These are phyloP conservation scores for Xerus inauris DNA, from an alignment of 2,113 vertebrate species.

Conservation along the genomic window DNA sequence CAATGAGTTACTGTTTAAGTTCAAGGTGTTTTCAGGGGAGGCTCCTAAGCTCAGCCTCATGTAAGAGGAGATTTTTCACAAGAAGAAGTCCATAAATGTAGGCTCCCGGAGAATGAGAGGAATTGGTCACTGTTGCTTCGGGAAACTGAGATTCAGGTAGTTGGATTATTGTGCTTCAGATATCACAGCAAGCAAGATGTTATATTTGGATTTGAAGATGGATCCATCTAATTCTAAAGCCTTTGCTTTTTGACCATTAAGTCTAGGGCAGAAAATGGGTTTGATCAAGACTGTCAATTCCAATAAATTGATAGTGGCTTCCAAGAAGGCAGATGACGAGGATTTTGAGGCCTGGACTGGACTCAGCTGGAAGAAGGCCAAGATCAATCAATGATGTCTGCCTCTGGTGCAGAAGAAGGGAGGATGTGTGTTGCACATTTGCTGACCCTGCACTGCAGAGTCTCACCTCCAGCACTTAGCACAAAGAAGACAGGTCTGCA, in stretches of 20 bases:
- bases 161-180: background rate
- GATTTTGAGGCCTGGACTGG: background rate
- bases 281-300: conserved; percentile 23
- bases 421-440: background rate
- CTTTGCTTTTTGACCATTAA: conserved; percentile 4
- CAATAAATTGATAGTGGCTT: conserved; percentile 15
- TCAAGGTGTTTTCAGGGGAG: background rate
- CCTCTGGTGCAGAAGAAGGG: background rate
- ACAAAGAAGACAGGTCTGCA: background rate
- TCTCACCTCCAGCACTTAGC: background rate
- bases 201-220: background rate
- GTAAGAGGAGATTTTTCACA: background rate
- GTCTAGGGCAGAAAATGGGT: background rate
- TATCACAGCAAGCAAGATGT: background rate
- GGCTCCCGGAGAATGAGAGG: background rate
- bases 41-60: background rate
- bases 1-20: background rate
- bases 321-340: conserved; percentile 34
- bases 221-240: background rate
- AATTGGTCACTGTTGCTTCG: background rate
- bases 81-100: background rate
- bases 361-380: background rate
- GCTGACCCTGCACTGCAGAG: conserved; percentile 24
- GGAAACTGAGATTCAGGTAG: background rate
- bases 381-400: background rate